A percentile compares a stretch with the other conserved stretches of the same genome.
Conservation (phyloP, 2,888 invertebrate genomes). For the Drosophila mimica region DNA sequence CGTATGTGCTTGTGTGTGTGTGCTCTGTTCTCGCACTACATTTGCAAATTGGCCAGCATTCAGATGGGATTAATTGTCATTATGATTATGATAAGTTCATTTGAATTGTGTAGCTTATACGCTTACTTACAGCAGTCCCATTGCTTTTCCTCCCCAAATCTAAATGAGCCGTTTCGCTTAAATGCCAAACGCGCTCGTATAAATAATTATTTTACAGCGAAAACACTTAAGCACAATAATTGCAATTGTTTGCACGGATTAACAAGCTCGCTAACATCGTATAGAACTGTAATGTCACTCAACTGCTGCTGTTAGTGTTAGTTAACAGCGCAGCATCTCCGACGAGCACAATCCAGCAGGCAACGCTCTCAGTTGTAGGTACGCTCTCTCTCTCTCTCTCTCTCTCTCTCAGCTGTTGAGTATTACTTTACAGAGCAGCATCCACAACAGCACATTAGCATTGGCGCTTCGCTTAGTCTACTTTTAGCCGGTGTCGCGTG, state of each 20-base stretch:
- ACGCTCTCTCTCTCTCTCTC: slow-evolving; percentile 7
- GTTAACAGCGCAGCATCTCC: slow-evolving; percentile 10
- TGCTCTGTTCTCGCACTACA: slow-evolving; percentile 16
- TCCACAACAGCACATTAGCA: slow-evolving; percentile 40
- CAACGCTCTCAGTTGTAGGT: not conserved
- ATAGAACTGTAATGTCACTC: not conserved
- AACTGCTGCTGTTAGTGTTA: not conserved
- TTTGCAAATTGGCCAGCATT: slow-evolving; percentile 38
- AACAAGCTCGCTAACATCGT: slow-evolving; percentile 7
- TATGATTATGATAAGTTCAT: slow-evolving; percentile 33
- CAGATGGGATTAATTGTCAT: slow-evolving; percentile 45
- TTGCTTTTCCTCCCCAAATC: slow-evolving; percentile 8
- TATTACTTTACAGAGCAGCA: slow-evolving; percentile 43
- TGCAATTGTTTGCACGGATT: slow-evolving; percentile 44
- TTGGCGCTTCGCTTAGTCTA: slow-evolving; percentile 67
- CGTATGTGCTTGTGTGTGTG: slow-evolving; percentile 2
- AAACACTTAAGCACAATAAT: slow-evolving; percentile 53
- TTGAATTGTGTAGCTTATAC: not conserved
- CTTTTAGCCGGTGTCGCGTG: slow-evolving; percentile 75
- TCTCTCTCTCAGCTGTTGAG: slow-evolving; percentile 15
- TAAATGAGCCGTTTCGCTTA: slow-evolving; percentile 22
- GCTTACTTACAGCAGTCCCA: not conserved
- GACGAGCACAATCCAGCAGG: not conserved
- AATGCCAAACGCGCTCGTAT: slow-evolving; percentile 27
- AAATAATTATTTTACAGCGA: slow-evolving; percentile 51